Percentiles rank a stretch among this genome's conserved stretches.
Evolutionary conservation across 2,888 invertebrate species (phyloP).

Genomic region (Caenorhabditis wallacei): DNA sequence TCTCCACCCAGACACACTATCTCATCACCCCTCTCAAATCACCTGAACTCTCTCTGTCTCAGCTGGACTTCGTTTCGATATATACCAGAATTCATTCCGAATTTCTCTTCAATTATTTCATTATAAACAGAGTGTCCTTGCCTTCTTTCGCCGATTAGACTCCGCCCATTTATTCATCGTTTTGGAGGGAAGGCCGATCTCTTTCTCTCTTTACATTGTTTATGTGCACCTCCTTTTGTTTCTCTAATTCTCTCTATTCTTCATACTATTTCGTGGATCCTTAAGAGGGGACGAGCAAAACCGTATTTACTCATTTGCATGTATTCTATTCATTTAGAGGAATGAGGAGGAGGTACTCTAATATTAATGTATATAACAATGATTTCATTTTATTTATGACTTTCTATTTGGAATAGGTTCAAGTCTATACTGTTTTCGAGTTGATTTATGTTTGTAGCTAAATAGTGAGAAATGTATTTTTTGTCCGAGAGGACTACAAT

Average conservation of each 20-base stretch:
- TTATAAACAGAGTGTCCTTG: conserved; percentile 50
- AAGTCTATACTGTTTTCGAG: too few species aligned
- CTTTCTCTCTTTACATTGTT: conserved; percentile 41
- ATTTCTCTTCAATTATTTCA: conserved; percentile 60
- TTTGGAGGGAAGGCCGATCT: conserved; percentile 13
- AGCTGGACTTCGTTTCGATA: conserved; percentile 41
- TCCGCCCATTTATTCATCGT: conserved; percentile 12
- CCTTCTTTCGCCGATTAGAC: background rate
- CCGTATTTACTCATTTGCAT: conserved; percentile 62
- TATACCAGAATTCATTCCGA: conserved; percentile 56
- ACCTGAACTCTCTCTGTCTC: conserved; percentile 56
- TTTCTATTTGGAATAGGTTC: too few species aligned
- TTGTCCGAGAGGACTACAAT: too few species aligned
- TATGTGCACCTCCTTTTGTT: conserved; percentile 42
- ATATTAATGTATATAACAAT: conserved; percentile 38
- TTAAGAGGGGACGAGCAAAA: conserved; percentile 34
- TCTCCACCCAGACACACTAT: conserved; percentile 21
- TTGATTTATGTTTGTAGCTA: too few species aligned
- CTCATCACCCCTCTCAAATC: conserved; percentile 46
- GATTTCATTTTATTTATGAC: background rate
- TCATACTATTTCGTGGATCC: conserved; percentile 18
- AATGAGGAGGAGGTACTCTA: conserved; percentile 12
- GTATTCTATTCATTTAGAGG: conserved; percentile 38
- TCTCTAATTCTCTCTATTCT: conserved; percentile 14
- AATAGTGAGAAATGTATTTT: too few species aligned